phyloP scores from a whole-genome alignment of 2,113 vertebrate genomes.

The Holacanthus passer region DNA sequence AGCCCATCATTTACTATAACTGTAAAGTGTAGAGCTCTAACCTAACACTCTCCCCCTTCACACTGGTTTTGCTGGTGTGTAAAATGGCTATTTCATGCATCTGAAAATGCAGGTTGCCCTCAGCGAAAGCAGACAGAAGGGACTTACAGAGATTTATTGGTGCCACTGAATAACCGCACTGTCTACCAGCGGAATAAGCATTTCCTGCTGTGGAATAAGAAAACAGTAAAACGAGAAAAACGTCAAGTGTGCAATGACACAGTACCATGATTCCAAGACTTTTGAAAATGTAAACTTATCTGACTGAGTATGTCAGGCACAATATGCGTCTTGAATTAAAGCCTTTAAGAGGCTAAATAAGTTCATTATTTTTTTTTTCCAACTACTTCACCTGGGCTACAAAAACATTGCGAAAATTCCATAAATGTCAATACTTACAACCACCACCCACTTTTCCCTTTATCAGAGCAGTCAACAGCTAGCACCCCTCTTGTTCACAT shows the following conservation, averaged over 20 bases:
- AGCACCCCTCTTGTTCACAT: constrained; percentile 36
- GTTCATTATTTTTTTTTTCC: too few relatives aligned
- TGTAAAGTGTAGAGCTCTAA: constrained; percentile 27
- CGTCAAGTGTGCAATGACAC: constrained; percentile 75
- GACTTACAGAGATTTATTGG: constrained; percentile 87
- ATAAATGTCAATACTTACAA: neutral
- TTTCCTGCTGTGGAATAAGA: constrained; percentile 86
- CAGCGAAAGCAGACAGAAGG: constrained; percentile 85
- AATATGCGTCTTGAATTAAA: neutral
- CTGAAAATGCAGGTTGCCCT: constrained; percentile 81
- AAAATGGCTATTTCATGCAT: constrained; percentile 82
- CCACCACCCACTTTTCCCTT: constrained; percentile 3
- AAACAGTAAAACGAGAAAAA: constrained; percentile 75
- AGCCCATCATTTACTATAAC: neutral
- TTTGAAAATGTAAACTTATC: constrained; percentile 6
- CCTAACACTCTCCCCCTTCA: constrained; percentile 23
- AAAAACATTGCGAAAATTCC: constrained; percentile 1
- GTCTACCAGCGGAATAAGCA: constrained; percentile 86
- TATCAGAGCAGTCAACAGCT: constrained; percentile 63
- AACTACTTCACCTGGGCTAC: neutral
- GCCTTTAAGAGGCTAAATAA: constrained; percentile 31
- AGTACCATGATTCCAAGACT: constrained; percentile 44
- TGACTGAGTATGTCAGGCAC: neutral
- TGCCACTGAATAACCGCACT: constrained; percentile 87
- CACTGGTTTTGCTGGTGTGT: constrained; percentile 71